A percentile compares a stretch with the other conserved stretches of the same genome.
These are phyloP conservation scores for Molorchus minor DNA, from an alignment of 2,888 invertebrate species.

Conservation along the genomic window DNA sequence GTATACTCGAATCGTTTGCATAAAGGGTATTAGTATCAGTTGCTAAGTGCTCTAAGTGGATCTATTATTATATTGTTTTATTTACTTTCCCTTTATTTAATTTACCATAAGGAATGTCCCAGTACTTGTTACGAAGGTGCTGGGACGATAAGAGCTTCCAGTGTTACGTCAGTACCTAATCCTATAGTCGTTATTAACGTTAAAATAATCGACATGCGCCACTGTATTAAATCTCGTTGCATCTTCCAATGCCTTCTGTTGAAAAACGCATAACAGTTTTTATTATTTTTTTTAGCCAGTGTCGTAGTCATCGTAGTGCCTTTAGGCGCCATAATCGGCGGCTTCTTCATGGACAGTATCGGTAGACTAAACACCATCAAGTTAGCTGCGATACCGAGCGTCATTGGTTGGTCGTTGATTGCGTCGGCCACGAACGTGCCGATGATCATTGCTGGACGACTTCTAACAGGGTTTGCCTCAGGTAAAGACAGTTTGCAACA, in stretches of 20 bases:
- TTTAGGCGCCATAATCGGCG: slow-evolving; percentile 65
- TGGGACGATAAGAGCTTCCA: no score
- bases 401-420: slow-evolving; percentile 67
- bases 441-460: slow-evolving; percentile 65
- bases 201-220: no score
- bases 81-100: no score
- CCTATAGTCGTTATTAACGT: no score
- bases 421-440: slow-evolving; percentile 65
- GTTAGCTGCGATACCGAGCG: slow-evolving; percentile 66
- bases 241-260: neutral
- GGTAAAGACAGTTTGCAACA: no score
- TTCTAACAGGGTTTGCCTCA: slow-evolving; percentile 67
- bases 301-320: slow-evolving; percentile 67
- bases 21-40: no score
- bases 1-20: no score
- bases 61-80: no score
- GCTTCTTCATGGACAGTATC: slow-evolving; percentile 67
- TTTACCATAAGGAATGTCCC: no score
- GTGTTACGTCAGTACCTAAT: no score
- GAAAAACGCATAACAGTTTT: slow-evolving; percentile 6
- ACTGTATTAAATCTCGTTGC: neutral
- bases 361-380: slow-evolving; percentile 68
- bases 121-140: no score
- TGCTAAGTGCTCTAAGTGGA: no score
- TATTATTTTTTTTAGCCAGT: slow-evolving; percentile 62